Evolutionary conservation across 2,113 vertebrate genomes (phyloP), one percentile per base, ranked within the genome.

Genomic region (Fukomys damarensis): DNA sequence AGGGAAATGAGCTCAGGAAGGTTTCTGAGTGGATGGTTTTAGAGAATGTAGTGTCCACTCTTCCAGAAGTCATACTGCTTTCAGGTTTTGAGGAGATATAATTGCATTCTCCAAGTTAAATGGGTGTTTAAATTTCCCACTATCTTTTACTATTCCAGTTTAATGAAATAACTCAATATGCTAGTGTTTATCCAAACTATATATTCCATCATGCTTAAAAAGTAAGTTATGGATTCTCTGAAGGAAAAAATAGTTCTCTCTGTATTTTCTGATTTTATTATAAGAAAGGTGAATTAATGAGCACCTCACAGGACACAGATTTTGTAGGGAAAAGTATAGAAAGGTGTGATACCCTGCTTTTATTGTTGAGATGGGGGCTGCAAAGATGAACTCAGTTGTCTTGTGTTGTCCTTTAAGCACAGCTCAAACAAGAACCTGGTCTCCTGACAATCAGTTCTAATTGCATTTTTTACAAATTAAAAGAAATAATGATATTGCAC

Each of bases 161-260:
- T 91, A 74, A 89, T 58, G 86, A 92, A 83, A 91, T 65, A 91
- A 96, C 91, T 94, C 61, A 54, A 0, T 38, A 61, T 61, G 17
- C 82, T 76, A 86, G 49, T 14, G 26, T 70, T 32, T 63, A 86
- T 46, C 46, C 88, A 92, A 94, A 66, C 79, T 41, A 30, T 6
- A 43, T 43, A 22, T 74, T 95, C 72, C 24, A 22, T 93, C 11
- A 56, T 20, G 17, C 82, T 56, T 94, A 81, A 58, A 77, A 86
- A 87, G 72, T 59, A 88, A 84, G 43, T 52, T 84, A 59, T 86
- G n/a, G 54, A 72, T 92, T 88, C 49, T 38, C 38, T 85, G 92
- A 89, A 92, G n/a, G 91, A 54, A 93, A 86, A 90, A 83, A 56
- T 30, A 85, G 38, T 58, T 74, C 13, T n/a, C 22, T 28, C 4